These are phyloP conservation scores for Prochilodus magdalenae DNA, from an alignment of 2,113 vertebrate genomes.

Conservation along the genomic window DNA sequence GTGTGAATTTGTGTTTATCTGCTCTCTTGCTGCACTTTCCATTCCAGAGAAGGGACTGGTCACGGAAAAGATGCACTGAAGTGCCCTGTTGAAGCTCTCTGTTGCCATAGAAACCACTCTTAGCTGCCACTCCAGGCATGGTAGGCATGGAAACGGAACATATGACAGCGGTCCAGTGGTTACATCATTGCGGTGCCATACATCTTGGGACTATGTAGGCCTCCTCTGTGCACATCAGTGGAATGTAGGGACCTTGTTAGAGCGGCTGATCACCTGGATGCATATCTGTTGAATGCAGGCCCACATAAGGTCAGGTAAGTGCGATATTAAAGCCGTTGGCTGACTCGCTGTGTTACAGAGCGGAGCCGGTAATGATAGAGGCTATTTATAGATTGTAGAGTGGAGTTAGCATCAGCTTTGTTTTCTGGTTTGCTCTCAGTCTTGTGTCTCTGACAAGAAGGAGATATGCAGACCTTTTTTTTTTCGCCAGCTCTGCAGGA, in stretches of 20 bases:
- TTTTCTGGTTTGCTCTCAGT: conserved; percentile 24
- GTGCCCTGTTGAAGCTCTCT: conserved; percentile 53
- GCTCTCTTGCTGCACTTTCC: conserved; percentile 25
- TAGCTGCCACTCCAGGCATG: conserved; percentile 70
- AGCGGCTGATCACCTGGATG: conserved; percentile 44
- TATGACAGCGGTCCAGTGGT: conserved; percentile 55
- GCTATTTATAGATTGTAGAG: conserved; percentile 47
- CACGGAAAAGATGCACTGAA: conserved; percentile 55
- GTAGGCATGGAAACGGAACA: conserved; percentile 69
- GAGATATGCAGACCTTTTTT: not conserved
- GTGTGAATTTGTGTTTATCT: not conserved
- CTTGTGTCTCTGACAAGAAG: conserved; percentile 3
- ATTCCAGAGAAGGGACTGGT: conserved; percentile 46
- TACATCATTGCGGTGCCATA: conserved; percentile 60
- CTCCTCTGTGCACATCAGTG: conserved; percentile 48
- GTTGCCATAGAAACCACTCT: conserved; percentile 68
- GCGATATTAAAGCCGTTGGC: conserved; percentile 18
- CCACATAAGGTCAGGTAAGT: conserved; percentile 51
- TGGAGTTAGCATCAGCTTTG: conserved; percentile 39
- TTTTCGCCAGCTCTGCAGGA: not conserved
- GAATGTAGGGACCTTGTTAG: conserved; percentile 53
- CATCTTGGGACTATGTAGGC: conserved; percentile 41
- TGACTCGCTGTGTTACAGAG: conserved; percentile 32
- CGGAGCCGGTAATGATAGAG: conserved; percentile 14
- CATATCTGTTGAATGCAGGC: conserved; percentile 47